Conservation (phyloP, 2,113 vertebrate species). For the Anguilla rostrata region DNA sequence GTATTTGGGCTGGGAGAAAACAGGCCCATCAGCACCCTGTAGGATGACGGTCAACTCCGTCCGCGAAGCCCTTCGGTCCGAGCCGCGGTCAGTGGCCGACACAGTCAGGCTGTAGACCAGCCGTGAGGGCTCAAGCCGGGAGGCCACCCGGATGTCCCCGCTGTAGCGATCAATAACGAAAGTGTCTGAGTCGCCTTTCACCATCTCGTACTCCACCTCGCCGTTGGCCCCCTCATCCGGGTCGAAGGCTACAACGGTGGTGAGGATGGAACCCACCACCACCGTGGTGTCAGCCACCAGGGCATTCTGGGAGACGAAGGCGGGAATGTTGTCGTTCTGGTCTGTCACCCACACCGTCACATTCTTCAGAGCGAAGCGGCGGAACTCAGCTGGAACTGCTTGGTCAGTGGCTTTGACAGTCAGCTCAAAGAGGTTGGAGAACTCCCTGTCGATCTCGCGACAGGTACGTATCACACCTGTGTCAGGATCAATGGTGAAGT, state of each 20-base stretch:
- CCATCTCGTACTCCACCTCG: constrained; percentile 92
- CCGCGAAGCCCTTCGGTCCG: constrained; percentile 80
- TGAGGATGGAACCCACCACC: constrained; percentile 87
- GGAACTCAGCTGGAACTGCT: constrained; percentile 86
- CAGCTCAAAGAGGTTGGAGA: constrained; percentile 91
- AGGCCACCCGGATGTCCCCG: constrained; percentile 85
- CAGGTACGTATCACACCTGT: constrained; percentile 83
- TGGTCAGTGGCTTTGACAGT: constrained; percentile 91
- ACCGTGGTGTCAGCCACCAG: constrained; percentile 86
- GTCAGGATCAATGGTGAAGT: constrained; percentile 83
- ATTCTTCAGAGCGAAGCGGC: constrained; percentile 88
- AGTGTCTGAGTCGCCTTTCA: constrained; percentile 86
- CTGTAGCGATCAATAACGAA: constrained; percentile 96
- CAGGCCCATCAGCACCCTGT: constrained; percentile 84
- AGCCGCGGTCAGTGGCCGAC: constrained; percentile 88
- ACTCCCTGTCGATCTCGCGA: constrained; percentile 89
- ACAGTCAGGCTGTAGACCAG: constrained; percentile 87
- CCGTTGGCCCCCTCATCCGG: constrained; percentile 92
- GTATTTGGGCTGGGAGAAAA: constrained; percentile 94
- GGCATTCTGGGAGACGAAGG: constrained; percentile 90
- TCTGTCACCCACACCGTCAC: constrained; percentile 93
- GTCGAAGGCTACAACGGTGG: constrained; percentile 87
- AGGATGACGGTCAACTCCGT: constrained; percentile 91
- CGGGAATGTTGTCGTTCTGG: constrained; percentile 88
- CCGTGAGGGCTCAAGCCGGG: constrained; percentile 82